Conservation (phyloP, 2,113 vertebrate genomes). For the Cisticola juncidis region DNA sequence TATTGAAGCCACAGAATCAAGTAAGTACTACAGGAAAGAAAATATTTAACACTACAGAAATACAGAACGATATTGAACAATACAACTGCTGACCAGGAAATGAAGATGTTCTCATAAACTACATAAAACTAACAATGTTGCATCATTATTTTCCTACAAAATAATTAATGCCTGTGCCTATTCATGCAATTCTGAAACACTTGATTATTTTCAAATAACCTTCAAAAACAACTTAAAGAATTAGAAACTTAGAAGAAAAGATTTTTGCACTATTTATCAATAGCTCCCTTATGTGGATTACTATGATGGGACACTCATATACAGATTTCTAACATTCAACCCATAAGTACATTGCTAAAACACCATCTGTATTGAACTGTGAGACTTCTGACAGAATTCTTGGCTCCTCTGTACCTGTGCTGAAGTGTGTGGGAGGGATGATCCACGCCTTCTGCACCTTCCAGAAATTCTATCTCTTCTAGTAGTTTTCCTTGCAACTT, state of each 20-base stretch:
- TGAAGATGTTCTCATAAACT: not conserved
- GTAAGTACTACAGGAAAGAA: not conserved
- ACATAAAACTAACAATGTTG: not conserved
- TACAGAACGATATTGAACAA: not conserved
- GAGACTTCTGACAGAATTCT: not conserved
- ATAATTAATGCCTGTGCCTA: not conserved
- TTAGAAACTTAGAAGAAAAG: not conserved
- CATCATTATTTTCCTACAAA: not conserved
- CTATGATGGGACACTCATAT: not conserved
- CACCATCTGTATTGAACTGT: not conserved
- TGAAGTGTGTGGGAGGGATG: conserved; percentile 91
- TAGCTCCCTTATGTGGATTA: not conserved
- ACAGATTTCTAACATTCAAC: not conserved
- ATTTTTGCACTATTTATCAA: not conserved
- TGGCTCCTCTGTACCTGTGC: conserved; percentile 79
- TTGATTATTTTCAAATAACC: not conserved
- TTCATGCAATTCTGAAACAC: not conserved
- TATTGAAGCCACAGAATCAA: not conserved
- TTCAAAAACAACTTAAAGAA: not conserved
- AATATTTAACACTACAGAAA: not conserved
- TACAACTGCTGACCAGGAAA: not conserved
- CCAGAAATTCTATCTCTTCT: conserved; percentile 90
- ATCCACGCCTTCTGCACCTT: conserved; percentile 90
- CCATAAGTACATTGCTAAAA: not conserved
- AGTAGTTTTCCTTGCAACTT: conserved; percentile 88